A percentile compares a stretch with the other conserved stretches of the same genome.
Conservation (phyloP, 1,140 invertebrate genomes). For the Mylabris phalerata region DNA sequence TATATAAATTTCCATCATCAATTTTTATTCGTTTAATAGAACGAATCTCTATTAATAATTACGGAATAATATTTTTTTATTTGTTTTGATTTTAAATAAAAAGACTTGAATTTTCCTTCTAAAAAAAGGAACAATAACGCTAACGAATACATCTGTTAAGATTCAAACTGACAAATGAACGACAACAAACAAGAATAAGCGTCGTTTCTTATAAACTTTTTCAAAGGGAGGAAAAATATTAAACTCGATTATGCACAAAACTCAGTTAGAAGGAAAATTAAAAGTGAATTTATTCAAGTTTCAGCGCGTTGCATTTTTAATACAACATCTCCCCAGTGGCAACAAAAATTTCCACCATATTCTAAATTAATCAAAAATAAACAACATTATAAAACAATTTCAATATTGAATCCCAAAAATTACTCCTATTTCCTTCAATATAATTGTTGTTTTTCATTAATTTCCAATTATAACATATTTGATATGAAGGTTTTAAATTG, state of each 20-base stretch:
- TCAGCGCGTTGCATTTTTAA: slow-evolving; percentile 20
- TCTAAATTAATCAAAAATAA: no score
- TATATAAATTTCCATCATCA: no score
- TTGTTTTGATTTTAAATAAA: no score
- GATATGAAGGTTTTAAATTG: no score
- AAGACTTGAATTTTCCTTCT: no score
- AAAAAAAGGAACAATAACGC: slow-evolving; percentile 3
- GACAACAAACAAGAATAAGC: slow-evolving; percentile 12
- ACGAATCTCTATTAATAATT: no score
- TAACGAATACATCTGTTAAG: slow-evolving; percentile 13
- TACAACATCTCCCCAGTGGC: slow-evolving; percentile 3
- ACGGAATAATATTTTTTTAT: no score
- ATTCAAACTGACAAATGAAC: slow-evolving; percentile 15
- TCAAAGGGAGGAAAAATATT: slow-evolving; percentile 4
- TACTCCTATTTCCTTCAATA: no score
- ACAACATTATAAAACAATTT: no score
- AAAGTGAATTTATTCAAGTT: slow-evolving; percentile 21
- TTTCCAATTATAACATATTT: no score
- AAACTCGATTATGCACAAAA: slow-evolving; percentile 20
- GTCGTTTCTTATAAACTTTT: slow-evolving; percentile 14
- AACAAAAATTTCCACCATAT: slow-evolving; percentile 2
- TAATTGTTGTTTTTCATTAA: background rate
- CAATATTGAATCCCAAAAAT: no score
- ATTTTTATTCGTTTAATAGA: no score
- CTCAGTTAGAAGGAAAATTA: slow-evolving; percentile 21